These are phyloP conservation scores for Etheostoma spectabile DNA, from an alignment of 2,113 vertebrate species.

Conservation along the genomic window DNA sequence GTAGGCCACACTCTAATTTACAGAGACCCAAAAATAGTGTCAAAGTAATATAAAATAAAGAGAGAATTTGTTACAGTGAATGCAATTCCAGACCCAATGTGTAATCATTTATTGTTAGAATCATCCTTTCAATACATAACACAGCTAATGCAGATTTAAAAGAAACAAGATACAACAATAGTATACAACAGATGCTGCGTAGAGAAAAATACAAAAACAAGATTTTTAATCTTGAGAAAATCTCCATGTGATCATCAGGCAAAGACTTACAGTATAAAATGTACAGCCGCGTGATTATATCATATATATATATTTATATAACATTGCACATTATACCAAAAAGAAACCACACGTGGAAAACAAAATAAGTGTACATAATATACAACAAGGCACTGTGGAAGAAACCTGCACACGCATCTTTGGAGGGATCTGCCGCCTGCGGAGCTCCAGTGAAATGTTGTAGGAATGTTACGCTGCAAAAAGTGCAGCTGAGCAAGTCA, in stretches of 20 bases:
- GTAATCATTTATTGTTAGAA: conserved; percentile 70
- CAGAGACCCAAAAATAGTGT: no score
- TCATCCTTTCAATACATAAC: conserved; percentile 61
- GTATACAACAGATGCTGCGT: background rate
- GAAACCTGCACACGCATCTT: conserved; percentile 69
- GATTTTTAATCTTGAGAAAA: conserved; percentile 33
- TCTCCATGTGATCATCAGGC: conserved; percentile 38
- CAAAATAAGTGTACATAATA: conserved; percentile 68
- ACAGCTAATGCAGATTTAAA: conserved; percentile 55
- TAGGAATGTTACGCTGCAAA: conserved; percentile 50
- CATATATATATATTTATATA: conserved; percentile 63
- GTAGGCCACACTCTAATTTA: no score
- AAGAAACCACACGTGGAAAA: conserved; percentile 50
- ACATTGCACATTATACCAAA: conserved; percentile 80
- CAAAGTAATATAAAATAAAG: background rate
- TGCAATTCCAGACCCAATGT: conserved; percentile 42
- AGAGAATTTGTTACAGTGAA: background rate
- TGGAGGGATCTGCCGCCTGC: conserved; percentile 91
- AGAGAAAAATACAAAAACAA: conserved; percentile 54
- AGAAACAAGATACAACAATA: conserved; percentile 9
- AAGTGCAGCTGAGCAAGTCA: background rate
- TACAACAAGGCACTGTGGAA: conserved; percentile 80
- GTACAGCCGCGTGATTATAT: conserved; percentile 80
- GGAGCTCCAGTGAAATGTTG: conserved; percentile 84
- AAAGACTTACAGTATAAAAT: conserved; percentile 75